Base-by-base conservation (phyloP, 1,140 invertebrate genomes). In the Hydropsyche tenuis region DNA sequence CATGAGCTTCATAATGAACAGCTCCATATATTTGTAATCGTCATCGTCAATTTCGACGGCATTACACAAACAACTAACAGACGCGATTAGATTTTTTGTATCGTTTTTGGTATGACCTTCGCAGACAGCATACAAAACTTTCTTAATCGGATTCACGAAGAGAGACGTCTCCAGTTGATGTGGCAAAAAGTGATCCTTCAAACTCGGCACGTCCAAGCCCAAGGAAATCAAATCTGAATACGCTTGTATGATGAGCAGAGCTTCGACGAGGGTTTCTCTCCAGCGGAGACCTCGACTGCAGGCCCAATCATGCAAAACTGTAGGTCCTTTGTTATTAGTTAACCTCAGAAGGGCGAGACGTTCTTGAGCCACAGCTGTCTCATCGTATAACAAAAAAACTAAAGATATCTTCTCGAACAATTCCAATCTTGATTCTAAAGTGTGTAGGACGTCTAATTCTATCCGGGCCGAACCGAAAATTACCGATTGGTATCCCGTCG, bases 341-440 rank as follows among this genome's bases (percentile, higher is more conserved):
- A 63, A 42, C 16, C 60, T 11, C 0, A 66, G 48, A 11, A 72
- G 37, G 1, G 16, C 42, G 9, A 76, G n/a, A 14, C 53, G 51
- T 22, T 76, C 53, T 37, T 53, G 65, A n/a, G 74, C 74, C 11
- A 72, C 62, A 12, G 42, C 68, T 1, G 51, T 51, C 3, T 65
- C 62, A 14, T 77, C 73, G 20, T 77, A 77, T 14, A 77, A 53
- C n/a, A 77, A 69, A 65, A 77, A 77, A 9, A 77, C 51, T 37
- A 77, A 45, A 1, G 75, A 74, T 16, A 77, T 60, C 25, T 77
- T 74, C 37, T 77, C 75, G 37, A 72, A 43, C 22, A 72, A 11
- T 16, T 23, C 27, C 43, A 77, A 27, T 16, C 65, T 56, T 11
- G 56, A 22, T 53, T 77, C 75, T 11, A 77, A 11, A 23, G 27